phyloP scores from a whole-genome alignment of 37 sponge, comb jelly and placozoan genomes.

The Agelas oroides region DNA sequence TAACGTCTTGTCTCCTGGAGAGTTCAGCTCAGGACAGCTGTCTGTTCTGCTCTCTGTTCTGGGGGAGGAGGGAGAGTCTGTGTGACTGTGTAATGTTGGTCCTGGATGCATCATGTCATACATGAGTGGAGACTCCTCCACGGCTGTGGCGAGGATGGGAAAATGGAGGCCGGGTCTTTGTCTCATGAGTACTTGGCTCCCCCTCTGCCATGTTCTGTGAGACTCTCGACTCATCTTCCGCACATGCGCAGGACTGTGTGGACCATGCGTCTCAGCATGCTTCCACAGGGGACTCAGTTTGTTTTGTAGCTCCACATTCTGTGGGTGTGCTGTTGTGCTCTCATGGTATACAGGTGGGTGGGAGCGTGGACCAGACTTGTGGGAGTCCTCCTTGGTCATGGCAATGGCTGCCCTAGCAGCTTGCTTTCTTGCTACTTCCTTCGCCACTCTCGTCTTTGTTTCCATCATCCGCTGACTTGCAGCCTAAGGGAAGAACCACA shows the following conservation, averaged over 20 bases:
- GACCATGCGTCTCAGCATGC: too few species aligned
- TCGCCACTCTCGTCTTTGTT: slow-evolving; percentile 42
- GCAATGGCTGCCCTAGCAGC: slow-evolving; percentile 30
- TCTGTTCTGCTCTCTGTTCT: too few species aligned
- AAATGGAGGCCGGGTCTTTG: not conserved
- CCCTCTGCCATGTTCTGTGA: slow-evolving; percentile 55
- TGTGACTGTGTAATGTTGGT: not conserved
- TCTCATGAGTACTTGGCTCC: not conserved
- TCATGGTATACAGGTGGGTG: too few species aligned
- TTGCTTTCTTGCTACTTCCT: slow-evolving; percentile 31
- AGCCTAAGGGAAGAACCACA: not conserved
- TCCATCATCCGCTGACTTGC: slow-evolving; percentile 37
- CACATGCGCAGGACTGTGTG: slow-evolving; percentile 5
- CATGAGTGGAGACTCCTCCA: slow-evolving; percentile 10
- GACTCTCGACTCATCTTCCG: not conserved
- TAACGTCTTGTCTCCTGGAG: too few species aligned
- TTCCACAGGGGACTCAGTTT: too few species aligned
- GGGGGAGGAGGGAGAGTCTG: too few species aligned
- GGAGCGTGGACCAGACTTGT: too few species aligned
- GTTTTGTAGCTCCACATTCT: too few species aligned
- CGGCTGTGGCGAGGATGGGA: not conserved
- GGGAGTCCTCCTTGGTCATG: slow-evolving; percentile 1
- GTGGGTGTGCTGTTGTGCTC: too few species aligned
- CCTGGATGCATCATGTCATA: slow-evolving; percentile 26
- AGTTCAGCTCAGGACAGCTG: too few species aligned